phyloP scores from a whole-genome alignment of 2,888 invertebrate species.

The Hoplodrina ambigua region DNA sequence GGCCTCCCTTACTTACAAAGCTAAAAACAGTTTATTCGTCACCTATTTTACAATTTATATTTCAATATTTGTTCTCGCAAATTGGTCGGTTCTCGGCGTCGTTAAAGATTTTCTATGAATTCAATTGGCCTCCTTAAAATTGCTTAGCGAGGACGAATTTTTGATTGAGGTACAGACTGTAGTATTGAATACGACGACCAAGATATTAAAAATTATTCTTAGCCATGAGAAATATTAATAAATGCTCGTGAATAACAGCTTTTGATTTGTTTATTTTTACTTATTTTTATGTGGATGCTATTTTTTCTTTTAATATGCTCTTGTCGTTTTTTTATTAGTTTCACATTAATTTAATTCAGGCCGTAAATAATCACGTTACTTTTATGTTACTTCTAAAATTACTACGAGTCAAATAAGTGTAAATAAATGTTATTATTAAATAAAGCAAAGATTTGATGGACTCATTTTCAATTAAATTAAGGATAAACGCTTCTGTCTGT shows the following conservation, averaged over 20 bases:
- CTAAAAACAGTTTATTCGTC: conserved; percentile 77
- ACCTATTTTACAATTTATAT: conserved; percentile 75
- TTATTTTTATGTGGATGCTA: conserved; percentile 9
- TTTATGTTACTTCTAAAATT: too few relatives aligned
- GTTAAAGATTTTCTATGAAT: conserved; percentile 64
- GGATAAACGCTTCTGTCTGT: neutral
- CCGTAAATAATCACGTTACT: too few relatives aligned
- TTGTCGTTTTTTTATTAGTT: too few relatives aligned
- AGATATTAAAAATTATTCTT: neutral
- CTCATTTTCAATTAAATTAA: neutral
- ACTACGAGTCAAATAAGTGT: too few relatives aligned
- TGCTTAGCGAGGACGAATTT: conserved; percentile 8
- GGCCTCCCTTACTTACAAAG: conserved; percentile 65
- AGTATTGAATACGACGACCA: neutral
- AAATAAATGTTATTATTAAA: too few relatives aligned
- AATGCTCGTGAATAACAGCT: neutral
- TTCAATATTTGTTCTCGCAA: conserved; percentile 72
- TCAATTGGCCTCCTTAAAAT: conserved; percentile 55
- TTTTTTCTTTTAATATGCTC: neutral
- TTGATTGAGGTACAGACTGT: conserved; percentile 8
- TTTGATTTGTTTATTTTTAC: conserved; percentile 4
- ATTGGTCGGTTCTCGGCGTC: conserved; percentile 68
- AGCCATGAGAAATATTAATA: neutral
- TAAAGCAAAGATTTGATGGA: too few relatives aligned
- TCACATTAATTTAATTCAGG: too few relatives aligned